Evolutionary conservation across 53 echinoderm and acorn worm genomes (phyloP).

Genomic region (Crossaster papposus): DNA sequence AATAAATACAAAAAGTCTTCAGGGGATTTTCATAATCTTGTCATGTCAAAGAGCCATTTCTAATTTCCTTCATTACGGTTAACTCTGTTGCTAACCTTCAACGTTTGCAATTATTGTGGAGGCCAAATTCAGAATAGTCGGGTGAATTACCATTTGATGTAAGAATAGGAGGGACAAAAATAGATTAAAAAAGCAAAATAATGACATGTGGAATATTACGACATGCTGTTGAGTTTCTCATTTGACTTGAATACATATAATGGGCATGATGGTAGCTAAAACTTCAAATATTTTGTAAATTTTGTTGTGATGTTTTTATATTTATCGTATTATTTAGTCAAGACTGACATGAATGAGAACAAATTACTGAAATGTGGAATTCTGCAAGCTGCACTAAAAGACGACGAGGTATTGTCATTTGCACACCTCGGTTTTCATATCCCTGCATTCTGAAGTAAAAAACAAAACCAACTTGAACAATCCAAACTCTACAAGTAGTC

Average conservation of each 20-base stretch:
- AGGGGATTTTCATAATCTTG: background rate
- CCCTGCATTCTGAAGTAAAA: too few species aligned
- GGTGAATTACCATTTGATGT: background rate
- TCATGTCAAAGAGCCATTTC: too few species aligned
- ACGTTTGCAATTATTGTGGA: background rate
- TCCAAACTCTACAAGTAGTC: too few species aligned
- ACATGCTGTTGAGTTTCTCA: background rate
- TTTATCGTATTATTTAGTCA: slow-evolving; percentile 63
- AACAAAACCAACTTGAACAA: too few species aligned
- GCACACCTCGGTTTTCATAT: background rate
- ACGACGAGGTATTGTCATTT: background rate
- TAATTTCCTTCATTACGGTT: background rate
- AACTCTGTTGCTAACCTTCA: background rate
- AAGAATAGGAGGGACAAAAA: background rate
- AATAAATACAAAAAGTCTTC: background rate
- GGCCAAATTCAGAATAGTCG: background rate
- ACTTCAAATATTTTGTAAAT: slow-evolving; percentile 44
- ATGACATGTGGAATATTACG: slow-evolving; percentile 23
- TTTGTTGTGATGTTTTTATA: slow-evolving; percentile 56
- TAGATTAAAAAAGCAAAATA: background rate
- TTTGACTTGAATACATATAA: background rate
- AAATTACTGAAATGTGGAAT: slow-evolving; percentile 47
- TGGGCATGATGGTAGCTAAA: background rate
- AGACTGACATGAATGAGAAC: slow-evolving; percentile 30
- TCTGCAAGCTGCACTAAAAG: slow-evolving; percentile 38